phyloP scores from a whole-genome alignment of 2,888 invertebrate species.

The Saturnia pavonia region DNA sequence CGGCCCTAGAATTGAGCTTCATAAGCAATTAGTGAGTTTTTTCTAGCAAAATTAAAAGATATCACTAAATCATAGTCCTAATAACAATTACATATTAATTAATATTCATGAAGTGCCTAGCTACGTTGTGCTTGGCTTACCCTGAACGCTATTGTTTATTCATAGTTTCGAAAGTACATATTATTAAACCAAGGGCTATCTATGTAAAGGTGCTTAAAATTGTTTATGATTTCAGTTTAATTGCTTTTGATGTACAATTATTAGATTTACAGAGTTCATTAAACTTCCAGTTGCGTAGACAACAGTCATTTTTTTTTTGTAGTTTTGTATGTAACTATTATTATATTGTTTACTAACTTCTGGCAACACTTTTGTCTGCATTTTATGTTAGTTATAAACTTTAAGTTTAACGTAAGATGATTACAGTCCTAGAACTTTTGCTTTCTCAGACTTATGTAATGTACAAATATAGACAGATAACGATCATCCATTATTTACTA shows the following conservation, averaged over 20 bases:
- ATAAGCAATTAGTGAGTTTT: conserved; percentile 43
- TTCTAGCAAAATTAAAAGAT: conserved; percentile 49
- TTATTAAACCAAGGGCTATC: conserved; percentile 37
- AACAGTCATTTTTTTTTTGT: background rate
- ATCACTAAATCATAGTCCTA: conserved; percentile 48
- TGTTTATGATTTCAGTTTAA: conserved; percentile 27
- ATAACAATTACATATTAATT: conserved; percentile 41
- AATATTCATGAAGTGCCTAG: conserved; percentile 47
- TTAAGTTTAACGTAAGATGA: no score
- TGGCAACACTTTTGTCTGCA: no score
- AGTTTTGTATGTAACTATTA: no score
- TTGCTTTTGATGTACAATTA: conserved; percentile 26
- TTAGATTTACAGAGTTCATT: conserved; percentile 3
- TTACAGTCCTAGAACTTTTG: no score
- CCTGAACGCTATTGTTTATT: conserved; percentile 38
- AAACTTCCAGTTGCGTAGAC: background rate
- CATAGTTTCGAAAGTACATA: conserved; percentile 37
- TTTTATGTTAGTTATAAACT: no score
- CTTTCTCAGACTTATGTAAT: no score
- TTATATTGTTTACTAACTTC: no score
- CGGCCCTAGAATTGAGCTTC: conserved; percentile 36
- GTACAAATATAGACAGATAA: background rate
- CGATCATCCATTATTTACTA: background rate
- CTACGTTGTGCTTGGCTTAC: conserved; percentile 48
- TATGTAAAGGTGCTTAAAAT: conserved; percentile 32